Evolutionary conservation across 2,888 invertebrate species (phyloP).

Genomic region (Anoplius nigerrimus): DNA sequence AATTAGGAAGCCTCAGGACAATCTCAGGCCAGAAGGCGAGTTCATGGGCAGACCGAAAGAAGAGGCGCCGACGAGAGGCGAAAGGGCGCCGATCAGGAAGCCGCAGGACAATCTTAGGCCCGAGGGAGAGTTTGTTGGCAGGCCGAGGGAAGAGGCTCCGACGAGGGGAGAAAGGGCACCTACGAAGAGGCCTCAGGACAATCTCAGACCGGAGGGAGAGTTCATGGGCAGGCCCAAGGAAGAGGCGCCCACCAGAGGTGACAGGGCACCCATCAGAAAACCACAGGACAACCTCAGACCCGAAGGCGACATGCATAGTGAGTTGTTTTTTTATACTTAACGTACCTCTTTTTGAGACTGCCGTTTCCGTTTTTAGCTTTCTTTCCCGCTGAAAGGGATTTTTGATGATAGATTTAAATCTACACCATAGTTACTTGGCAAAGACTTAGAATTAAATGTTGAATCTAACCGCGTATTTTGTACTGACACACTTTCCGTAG

Average conservation of each 20-base stretch:
- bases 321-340: no score
- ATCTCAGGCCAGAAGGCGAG: conserved; percentile 75
- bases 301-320: conserved; percentile 80
- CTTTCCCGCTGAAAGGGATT: no score
- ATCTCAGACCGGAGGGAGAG: conserved; percentile 78
- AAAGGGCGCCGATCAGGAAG: conserved; percentile 73
- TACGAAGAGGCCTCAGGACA: conserved; percentile 76
- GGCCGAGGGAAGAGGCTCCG: conserved; percentile 59
- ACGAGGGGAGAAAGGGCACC: conserved; percentile 70
- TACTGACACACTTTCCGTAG: no score
- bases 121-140: conserved; percentile 77
- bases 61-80: conserved; percentile 62
- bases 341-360: no score
- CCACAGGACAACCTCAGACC: conserved; percentile 81
- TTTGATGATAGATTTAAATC: no score
- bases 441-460: no score
- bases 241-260: conserved; percentile 71
- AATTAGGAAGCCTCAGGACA: conserved; percentile 75
- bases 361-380: no score
- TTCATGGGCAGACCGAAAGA: conserved; percentile 73
- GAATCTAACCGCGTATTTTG: no score
- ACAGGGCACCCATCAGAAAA: conserved; percentile 78
- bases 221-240: conserved; percentile 72
- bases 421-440: no score
- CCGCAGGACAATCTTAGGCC: conserved; percentile 77